These are phyloP conservation scores for Oophaga pumilio DNA, from an alignment of 2,113 vertebrate species.

Conservation along the genomic window DNA sequence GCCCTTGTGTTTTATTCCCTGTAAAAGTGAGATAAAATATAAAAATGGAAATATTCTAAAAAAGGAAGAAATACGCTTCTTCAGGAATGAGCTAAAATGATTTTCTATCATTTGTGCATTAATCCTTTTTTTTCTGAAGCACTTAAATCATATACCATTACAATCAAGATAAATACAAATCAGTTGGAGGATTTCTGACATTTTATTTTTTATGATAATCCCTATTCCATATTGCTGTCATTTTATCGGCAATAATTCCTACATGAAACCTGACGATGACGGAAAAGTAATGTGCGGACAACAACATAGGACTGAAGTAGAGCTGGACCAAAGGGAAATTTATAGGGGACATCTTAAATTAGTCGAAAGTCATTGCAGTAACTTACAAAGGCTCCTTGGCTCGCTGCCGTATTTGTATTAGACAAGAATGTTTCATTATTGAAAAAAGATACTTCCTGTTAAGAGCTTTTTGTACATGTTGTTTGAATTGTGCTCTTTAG, in stretches of 20 bases:
- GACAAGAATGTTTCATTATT: conserved; percentile 40
- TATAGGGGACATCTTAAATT: conserved; percentile 54
- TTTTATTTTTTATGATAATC: conserved; percentile 57
- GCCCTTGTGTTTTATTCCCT: conserved; percentile 40
- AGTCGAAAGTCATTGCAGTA: conserved; percentile 25
- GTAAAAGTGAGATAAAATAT: conserved; percentile 34
- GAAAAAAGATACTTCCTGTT: conserved; percentile 37
- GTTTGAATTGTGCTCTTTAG: conserved; percentile 13
- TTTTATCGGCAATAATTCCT: conserved; percentile 51
- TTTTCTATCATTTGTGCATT: conserved; percentile 52
- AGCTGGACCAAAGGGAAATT: conserved; percentile 45
- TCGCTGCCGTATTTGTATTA: conserved; percentile 42
- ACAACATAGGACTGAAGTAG: conserved; percentile 3
- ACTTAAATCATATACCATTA: conserved; percentile 52
- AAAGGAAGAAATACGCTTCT: conserved; percentile 46
- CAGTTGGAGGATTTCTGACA: conserved; percentile 55
- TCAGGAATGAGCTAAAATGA: conserved; percentile 48
- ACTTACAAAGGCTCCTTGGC: conserved; percentile 39
- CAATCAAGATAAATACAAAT: conserved; percentile 56
- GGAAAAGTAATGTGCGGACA: conserved; percentile 50
- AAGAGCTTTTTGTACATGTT: conserved; percentile 5
- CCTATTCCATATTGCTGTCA: conserved; percentile 44
- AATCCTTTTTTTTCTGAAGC: conserved; percentile 51
- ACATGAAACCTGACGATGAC: conserved; percentile 47
- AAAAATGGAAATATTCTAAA: conserved; percentile 42